phyloP scores from a whole-genome alignment of 2,113 vertebrate genomes.

The Archilochus colubris region DNA sequence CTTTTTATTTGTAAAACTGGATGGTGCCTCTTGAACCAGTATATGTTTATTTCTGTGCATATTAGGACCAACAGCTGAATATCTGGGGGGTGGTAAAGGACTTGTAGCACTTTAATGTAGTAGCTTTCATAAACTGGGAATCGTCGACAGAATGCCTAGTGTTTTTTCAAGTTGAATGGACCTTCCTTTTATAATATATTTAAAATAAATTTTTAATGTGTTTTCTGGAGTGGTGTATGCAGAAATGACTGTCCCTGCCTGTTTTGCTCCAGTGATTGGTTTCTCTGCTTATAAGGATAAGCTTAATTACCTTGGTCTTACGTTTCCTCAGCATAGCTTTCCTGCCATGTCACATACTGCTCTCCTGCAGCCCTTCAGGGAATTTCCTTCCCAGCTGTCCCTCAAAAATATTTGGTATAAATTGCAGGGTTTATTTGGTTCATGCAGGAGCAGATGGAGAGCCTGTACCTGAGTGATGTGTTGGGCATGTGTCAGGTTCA shows the following conservation, averaged over 20 bases:
- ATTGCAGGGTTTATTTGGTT: not conserved
- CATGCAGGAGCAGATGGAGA: rapidly evolving
- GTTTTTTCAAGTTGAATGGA: conserved; percentile 71
- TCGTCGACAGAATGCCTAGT: conserved; percentile 62
- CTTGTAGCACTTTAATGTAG: conserved; percentile 74
- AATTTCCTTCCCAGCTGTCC: not conserved
- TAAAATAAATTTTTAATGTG: conserved; percentile 76
- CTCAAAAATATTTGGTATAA: not conserved
- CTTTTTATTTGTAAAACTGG: conserved; percentile 63
- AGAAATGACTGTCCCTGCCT: not conserved
- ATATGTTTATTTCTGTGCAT: conserved; percentile 53
- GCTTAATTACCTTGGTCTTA: not conserved
- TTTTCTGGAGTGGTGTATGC: conserved; percentile 63
- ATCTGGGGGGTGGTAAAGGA: conserved; percentile 52
- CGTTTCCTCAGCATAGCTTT: not conserved
- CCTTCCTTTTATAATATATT: conserved; percentile 73
- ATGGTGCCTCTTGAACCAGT: conserved; percentile 61
- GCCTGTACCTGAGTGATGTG: not conserved
- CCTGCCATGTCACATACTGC: rapidly evolving
- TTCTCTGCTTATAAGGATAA: not conserved
- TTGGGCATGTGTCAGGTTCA: not conserved
- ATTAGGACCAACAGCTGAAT: conserved; percentile 65
- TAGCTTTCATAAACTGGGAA: conserved; percentile 60
- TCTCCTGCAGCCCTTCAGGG: not conserved
- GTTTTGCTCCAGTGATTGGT: not conserved